These are phyloP conservation scores for Laticauda colubrina DNA, from an alignment of 2,113 vertebrate species.

Conservation along the genomic window DNA sequence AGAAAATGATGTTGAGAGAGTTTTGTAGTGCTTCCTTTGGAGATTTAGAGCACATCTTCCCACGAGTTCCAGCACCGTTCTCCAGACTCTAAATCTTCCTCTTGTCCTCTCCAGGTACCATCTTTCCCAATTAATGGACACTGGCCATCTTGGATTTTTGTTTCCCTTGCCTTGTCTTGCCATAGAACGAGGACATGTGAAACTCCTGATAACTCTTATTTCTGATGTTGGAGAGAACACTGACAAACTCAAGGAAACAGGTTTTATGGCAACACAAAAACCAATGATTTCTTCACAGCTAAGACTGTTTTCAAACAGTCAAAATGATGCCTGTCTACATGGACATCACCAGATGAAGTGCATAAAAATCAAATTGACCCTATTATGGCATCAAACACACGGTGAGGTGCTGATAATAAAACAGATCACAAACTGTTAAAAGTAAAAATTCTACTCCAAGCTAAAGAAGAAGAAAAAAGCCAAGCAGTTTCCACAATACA, in stretches of 20 bases:
- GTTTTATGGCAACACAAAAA: neutral
- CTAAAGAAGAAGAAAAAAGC: neutral
- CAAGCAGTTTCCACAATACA: neutral
- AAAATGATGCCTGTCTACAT: neutral
- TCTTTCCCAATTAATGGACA: neutral
- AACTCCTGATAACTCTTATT: neutral
- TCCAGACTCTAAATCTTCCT: neutral
- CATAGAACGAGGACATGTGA: neutral
- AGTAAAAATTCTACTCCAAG: neutral
- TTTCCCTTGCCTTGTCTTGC: neutral
- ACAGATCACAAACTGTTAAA: neutral
- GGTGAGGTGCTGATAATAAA: neutral
- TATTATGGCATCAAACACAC: neutral
- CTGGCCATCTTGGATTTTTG: neutral
- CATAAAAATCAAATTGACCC: neutral
- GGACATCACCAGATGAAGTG: neutral
- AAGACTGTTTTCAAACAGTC: neutral
- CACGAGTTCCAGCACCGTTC: neutral
- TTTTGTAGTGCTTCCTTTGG: neutral
- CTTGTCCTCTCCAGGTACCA: neutral
- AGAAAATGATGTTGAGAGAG: neutral
- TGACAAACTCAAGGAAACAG: neutral
- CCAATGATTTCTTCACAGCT: neutral
- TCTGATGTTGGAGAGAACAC: neutral
- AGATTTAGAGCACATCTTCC: neutral